Conservation (phyloP, 2,113 vertebrate species). For the Daboia siamensis region DNA sequence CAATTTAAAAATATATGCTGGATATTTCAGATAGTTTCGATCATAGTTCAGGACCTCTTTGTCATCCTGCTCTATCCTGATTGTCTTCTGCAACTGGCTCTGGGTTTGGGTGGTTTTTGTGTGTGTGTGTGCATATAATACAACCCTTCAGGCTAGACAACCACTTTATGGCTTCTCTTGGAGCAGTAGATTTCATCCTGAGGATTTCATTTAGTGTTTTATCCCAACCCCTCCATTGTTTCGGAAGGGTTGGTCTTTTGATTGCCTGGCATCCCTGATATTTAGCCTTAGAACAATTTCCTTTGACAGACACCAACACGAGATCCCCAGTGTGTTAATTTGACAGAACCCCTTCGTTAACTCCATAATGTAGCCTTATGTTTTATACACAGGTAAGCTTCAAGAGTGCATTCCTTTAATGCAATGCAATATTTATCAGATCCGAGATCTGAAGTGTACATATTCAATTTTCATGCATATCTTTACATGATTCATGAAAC, state of each 20-base stretch:
- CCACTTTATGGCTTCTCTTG: background rate
- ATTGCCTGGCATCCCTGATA: conserved; percentile 25
- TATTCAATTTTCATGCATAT: conserved; percentile 62
- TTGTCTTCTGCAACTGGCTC: background rate
- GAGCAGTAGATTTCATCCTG: conserved; percentile 7
- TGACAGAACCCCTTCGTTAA: conserved; percentile 60
- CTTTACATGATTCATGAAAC: conserved; percentile 64
- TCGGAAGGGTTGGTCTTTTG: conserved; percentile 18
- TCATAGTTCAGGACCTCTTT: background rate
- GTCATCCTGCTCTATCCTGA: background rate
- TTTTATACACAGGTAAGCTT: conserved; percentile 55
- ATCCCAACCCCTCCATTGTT: conserved; percentile 29
- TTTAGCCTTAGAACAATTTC: conserved; percentile 42
- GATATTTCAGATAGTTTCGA: background rate
- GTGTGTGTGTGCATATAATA: no score
- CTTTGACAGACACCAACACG: conserved; percentile 44
- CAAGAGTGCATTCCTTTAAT: conserved; percentile 60
- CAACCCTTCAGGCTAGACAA: background rate
- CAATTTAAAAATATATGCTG: background rate
- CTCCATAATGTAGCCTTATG: conserved; percentile 43
- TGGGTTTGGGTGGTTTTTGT: background rate
- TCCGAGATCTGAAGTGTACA: conserved; percentile 60
- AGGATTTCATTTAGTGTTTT: conserved; percentile 23
- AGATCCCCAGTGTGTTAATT: conserved; percentile 48
- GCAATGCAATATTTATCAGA: conserved; percentile 63